Evolutionary conservation across 2,797 vertebrate genomes (phyloP), one percentile per base, ranked within the genome.

Genomic region (Sebastes kiyomatsui): DNA sequence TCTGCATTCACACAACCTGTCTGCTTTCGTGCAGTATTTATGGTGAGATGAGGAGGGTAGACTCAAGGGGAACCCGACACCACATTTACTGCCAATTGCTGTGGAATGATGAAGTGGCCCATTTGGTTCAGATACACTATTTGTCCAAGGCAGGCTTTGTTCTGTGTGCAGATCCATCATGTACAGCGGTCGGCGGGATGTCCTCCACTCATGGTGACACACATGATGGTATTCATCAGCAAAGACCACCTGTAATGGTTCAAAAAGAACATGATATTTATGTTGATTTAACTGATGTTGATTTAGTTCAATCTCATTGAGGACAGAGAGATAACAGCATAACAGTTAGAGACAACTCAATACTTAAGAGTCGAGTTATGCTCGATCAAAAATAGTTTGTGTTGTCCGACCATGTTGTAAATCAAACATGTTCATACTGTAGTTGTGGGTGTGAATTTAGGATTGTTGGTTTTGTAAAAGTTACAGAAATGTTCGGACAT

Each of bases 31-130:
- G 82, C 86, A 89, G 83, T 89, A 85, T 95, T 95, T 91, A 93
- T 88, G 80, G 88, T 79, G 69, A 92, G 89, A 90, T 89, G 87
- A 58, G 91, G 90, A 71, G 89, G 88, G 78, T 38, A 88, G 79
- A 87, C 85, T 68, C 80, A 59, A 18, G 73, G 71, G 94, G 88
- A 95, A 95, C 93, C 86, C 69, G 85, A 95, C 84, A 94, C 94
- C 92, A 88, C 92, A 93, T 94, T 96, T 94, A 94, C 90, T 90
- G 88, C 86, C 86, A 86, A 92, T 94, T 84, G 90, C 92, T 86
- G 87, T 78, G 90, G 88, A 80, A 92, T 93, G 94, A 95, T 94
- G 89, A 91, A 95, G 89, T 88, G 92, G 92, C 80, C 89, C 92
- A 91, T 95, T 95, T 94, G 93, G 90, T 93, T 87, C 85, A 84